Evolutionary conservation across 1,140 invertebrate species (phyloP), one percentile per base, ranked within the genome.

Genomic region (Megalopta genalis): DNA sequence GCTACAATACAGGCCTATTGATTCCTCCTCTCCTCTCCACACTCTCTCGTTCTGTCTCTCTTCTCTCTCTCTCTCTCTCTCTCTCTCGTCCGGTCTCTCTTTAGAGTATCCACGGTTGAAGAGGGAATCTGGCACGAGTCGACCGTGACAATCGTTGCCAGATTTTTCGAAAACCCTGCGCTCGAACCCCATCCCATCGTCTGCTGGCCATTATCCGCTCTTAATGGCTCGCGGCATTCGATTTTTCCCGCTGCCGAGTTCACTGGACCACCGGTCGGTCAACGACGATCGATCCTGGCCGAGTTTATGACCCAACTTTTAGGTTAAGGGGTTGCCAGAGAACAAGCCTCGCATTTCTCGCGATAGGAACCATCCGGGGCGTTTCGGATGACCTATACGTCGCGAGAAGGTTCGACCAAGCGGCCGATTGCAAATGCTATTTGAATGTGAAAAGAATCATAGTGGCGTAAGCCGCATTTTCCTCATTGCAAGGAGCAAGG

Each of bases 1-100:
- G 79, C 81, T 85, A 86, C 84, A 89, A 88, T 88, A 90, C 81
- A 79, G 71, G 85, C 64, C 72, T 72, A 81, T 81, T 76, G 82
- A 85, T 86, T 85, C 65, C 69, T 46, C 42, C 42, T 46, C 54
- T 9, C 54, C 54, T n/a, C 54, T 57, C 2, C 49, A 57, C n/a
- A n/a, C 54, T 59, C 57, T 10, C 57, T 25, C 23, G 4, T 9
- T 59, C 57, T 59, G 7, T 59, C n/a, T 59, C 3, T 25, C 25
- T 4, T 27, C 39, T 5, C 39, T 42, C 54, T 23, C 54, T 59
- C 54, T 23, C n/a, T 59, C 54, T 59, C n/a, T 59, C n/a, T 59
- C 3, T 25, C 12, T 27, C 59, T 49, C 18, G 23, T 14, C 18
- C 23, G 18, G 52, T 49, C 52, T 62, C 37, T 71, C 49, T 7